These are phyloP conservation scores for Dufourea novaeangliae DNA, from an alignment of 1,140 invertebrate genomes.

Conservation along the genomic window DNA sequence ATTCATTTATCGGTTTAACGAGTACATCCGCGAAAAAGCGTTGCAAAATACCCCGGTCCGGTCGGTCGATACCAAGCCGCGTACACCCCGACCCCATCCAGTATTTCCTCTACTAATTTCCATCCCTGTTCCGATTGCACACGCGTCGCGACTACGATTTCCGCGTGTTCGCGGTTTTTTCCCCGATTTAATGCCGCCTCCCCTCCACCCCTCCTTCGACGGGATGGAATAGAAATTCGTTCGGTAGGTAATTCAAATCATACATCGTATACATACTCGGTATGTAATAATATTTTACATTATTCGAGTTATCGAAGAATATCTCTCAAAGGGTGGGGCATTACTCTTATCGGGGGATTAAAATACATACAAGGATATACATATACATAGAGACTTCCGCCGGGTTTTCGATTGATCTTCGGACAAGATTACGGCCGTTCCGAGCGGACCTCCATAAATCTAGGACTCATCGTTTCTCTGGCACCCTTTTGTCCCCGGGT, in stretches of 20 bases:
- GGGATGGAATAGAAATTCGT: neutral
- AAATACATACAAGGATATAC: neutral
- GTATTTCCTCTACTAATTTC: constrained; percentile 50
- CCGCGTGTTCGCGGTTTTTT: constrained; percentile 34
- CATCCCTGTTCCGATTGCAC: constrained; percentile 35
- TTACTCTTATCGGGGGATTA: neutral
- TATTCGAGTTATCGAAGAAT: neutral
- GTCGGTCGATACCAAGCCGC: constrained; percentile 52
- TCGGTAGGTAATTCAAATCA: too few relatives aligned
- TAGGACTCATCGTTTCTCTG: constrained; percentile 52
- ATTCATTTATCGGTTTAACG: constrained; percentile 76
- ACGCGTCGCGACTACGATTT: constrained; percentile 22
- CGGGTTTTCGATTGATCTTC: neutral
- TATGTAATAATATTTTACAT: neutral
- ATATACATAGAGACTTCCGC: neutral
- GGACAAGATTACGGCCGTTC: constrained; percentile 4
- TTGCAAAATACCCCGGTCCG: constrained; percentile 63
- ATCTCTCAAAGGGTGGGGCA: neutral
- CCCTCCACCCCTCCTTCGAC: neutral
- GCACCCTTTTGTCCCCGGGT: constrained; percentile 17
- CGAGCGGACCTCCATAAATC: constrained; percentile 45
- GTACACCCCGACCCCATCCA: neutral
- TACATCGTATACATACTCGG: too few relatives aligned
- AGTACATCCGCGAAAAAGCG: constrained; percentile 72
- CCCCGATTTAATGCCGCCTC: constrained; percentile 13